Conservation (phyloP, 1,140 invertebrate genomes). For the Aphaenogaster floridana region DNA sequence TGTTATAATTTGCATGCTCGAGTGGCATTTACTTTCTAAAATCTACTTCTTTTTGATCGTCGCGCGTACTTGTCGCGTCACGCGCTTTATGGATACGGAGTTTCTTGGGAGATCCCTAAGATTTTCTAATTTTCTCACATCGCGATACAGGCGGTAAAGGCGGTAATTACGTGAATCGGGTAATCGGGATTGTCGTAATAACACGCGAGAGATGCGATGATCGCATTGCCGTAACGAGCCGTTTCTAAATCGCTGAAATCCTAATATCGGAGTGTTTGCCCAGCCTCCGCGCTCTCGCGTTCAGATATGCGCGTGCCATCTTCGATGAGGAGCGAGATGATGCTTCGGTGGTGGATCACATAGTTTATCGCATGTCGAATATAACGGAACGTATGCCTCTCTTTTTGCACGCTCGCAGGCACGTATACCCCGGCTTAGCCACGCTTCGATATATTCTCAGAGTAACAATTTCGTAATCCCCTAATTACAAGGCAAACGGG, state of each 20-base stretch:
- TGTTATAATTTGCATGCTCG: conserved; percentile 20
- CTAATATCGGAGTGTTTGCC: conserved; percentile 27
- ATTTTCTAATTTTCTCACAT: conserved; percentile 61
- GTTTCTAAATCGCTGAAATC: conserved; percentile 57
- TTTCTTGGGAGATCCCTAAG: conserved; percentile 21
- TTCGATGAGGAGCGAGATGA: conserved; percentile 11
- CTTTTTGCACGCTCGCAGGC: conserved; percentile 54
- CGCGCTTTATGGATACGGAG: background rate
- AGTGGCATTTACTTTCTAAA: conserved; percentile 30
- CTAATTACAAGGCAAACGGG: conserved; percentile 59
- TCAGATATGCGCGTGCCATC: conserved; percentile 39
- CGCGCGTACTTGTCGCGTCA: conserved; percentile 3
- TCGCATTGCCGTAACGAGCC: conserved; percentile 46
- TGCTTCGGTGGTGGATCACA: conserved; percentile 32
- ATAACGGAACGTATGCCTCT: conserved; percentile 54
- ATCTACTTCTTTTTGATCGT: conserved; percentile 29
- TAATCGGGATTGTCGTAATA: conserved; percentile 56
- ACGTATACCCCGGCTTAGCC: conserved; percentile 23
- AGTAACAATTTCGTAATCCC: conserved; percentile 61
- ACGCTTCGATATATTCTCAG: conserved; percentile 47
- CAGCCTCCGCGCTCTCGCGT: conserved; percentile 17
- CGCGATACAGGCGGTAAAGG: conserved; percentile 16
- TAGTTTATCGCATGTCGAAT: conserved; percentile 62
- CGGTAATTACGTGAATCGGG: conserved; percentile 46
- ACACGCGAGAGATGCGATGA: conserved; percentile 36